A percentile compares a stretch with the other conserved stretches of the same genome.
phyloP scores from a whole-genome alignment of 2,113 vertebrate genomes.

The Falco punctatus region DNA sequence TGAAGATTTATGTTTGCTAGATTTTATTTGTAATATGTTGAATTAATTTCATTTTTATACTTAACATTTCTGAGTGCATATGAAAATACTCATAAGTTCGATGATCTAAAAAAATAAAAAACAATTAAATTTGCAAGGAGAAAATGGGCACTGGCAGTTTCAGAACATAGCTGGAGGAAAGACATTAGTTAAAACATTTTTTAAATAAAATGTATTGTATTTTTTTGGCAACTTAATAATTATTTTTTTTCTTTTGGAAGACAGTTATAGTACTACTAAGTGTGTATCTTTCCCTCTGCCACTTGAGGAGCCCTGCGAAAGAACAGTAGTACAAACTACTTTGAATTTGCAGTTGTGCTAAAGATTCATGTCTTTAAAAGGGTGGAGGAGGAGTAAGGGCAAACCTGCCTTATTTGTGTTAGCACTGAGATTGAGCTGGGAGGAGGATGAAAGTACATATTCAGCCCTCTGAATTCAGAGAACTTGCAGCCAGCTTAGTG shows the following conservation, averaged over 20 bases:
- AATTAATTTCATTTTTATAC: background rate
- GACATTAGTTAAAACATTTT: background rate
- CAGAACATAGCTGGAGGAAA: background rate
- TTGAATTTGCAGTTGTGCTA: background rate
- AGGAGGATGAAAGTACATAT: background rate
- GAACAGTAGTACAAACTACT: background rate
- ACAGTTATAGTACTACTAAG: background rate
- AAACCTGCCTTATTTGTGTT: constrained; percentile 11
- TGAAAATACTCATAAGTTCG: background rate
- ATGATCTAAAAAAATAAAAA: background rate
- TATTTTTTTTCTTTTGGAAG: background rate
- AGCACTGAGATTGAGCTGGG: background rate
- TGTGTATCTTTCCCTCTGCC: background rate
- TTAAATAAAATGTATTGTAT: background rate
- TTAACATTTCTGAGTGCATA: background rate
- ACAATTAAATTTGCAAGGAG: background rate
- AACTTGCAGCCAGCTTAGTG: background rate
- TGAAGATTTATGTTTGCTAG: background rate
- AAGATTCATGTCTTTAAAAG: background rate
- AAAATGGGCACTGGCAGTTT: background rate
- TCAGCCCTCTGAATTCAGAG: background rate
- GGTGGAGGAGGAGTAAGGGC: background rate
- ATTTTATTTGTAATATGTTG: background rate
- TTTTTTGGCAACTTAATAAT: background rate
- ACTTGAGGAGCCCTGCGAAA: background rate